Evolutionary conservation across 2,888 invertebrate species (phyloP).

Genomic region (Tetheella fluctuosa): DNA sequence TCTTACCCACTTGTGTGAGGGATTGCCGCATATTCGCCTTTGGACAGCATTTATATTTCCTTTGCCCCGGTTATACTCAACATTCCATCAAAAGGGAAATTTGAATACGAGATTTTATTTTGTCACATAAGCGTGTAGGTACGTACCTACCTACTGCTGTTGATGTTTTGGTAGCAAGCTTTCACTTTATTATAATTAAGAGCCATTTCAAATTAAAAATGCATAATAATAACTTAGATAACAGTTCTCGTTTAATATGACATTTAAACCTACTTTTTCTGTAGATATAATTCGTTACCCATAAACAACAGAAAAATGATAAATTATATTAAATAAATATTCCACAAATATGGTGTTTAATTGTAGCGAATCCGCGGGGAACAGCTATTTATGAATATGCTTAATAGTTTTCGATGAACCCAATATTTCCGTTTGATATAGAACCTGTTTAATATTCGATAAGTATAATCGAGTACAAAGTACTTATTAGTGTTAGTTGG

Average conservation of each 20-base stretch:
- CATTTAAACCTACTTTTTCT: background rate
- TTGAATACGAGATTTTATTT: conserved; percentile 43
- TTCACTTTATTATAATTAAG: background rate
- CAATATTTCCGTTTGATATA: conserved; percentile 15
- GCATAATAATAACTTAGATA: background rate
- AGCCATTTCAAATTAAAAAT: background rate
- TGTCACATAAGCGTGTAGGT: background rate
- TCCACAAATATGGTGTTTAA: too few species aligned
- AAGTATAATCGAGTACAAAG: conserved; percentile 55
- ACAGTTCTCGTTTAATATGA: background rate
- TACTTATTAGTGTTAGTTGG: conserved; percentile 22
- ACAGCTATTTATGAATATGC: too few species aligned
- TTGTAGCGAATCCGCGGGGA: too few species aligned
- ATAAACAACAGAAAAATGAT: too few species aligned
- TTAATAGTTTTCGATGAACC: background rate
- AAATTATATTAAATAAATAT: background rate
- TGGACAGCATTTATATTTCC: conserved; percentile 84
- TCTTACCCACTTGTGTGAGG: conserved; percentile 85
- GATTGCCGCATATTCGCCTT: conserved; percentile 81
- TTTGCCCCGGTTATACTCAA: conserved; percentile 69
- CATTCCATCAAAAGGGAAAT: conserved; percentile 61
- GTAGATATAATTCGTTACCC: too few species aligned
- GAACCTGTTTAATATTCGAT: conserved; percentile 60
- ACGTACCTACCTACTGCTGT: background rate
- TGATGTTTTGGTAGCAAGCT: conserved; percentile 4